phyloP scores from a whole-genome alignment of 2,797 vertebrate genomes.

The Lophura swinhoii region DNA sequence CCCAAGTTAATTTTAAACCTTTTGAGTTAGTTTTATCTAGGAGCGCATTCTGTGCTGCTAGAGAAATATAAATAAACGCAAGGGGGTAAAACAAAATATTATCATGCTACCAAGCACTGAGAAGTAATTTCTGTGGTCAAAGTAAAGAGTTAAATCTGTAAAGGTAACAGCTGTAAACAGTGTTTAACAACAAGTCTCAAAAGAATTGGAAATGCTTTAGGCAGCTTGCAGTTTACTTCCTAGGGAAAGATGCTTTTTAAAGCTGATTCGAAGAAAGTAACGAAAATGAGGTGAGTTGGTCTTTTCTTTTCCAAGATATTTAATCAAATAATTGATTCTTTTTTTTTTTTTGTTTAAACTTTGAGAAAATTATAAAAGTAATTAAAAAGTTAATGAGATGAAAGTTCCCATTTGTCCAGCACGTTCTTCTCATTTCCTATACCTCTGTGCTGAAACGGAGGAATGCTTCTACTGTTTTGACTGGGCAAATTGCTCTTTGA shows the following conservation, averaged over 20 bases:
- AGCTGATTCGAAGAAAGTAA: background rate
- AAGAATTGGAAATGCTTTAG: background rate
- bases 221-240: background rate
- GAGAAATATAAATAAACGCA: slow-evolving; percentile 15
- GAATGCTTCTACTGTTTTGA: background rate
- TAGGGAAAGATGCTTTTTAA: background rate
- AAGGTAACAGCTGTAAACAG: background rate
- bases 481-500: background rate
- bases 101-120: background rate
- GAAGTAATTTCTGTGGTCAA: background rate
- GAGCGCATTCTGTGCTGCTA: background rate
- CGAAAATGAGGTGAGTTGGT: background rate
- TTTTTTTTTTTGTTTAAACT: background rate
- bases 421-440: fast-evolving
- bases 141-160: background rate
- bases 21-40: slow-evolving; percentile 3
- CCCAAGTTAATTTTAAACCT: slow-evolving; percentile 56
- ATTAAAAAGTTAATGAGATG: background rate
- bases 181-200: background rate
- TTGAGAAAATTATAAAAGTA: background rate
- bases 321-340: background rate
- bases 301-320: background rate
- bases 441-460: background rate
- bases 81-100: background rate
- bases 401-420: background rate